A percentile compares a stretch with the other conserved stretches of the same genome.
phyloP scores from a whole-genome alignment of 1,140 invertebrate species.

The Mactra quadrangularis region DNA sequence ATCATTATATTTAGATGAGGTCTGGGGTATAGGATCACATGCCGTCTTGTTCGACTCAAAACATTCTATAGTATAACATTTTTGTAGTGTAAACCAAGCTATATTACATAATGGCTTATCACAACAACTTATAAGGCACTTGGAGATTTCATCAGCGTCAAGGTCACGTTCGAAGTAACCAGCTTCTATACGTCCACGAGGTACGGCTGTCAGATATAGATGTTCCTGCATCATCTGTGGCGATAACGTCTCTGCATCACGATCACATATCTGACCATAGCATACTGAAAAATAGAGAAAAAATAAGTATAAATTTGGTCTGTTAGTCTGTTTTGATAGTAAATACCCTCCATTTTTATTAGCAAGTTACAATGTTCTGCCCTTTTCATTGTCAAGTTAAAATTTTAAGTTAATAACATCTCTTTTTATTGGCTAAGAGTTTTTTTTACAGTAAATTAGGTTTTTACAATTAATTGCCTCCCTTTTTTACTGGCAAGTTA shows the following conservation, averaged over 20 bases:
- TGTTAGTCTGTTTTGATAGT: no score
- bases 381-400: no score
- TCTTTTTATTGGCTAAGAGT: no score
- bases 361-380: no score
- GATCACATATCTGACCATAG: conserved; percentile 28
- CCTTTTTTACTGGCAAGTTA: no score
- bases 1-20: conserved; percentile 49
- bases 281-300: conserved; percentile 2
- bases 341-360: no score
- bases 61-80: conserved; percentile 88
- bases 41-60: conserved; percentile 85
- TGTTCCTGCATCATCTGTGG: conserved; percentile 6
- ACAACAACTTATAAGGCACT: conserved; percentile 91
- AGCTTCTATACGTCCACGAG: conserved; percentile 60
- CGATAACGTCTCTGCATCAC: not conserved
- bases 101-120: conserved; percentile 88
- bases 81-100: conserved; percentile 89
- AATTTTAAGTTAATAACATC: no score
- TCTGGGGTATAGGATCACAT: conserved; percentile 86
- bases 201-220: conserved; percentile 58
- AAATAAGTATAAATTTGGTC: no score
- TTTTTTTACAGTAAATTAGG: no score
- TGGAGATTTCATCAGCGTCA: conserved; percentile 85
- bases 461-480: no score
- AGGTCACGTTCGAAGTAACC: conserved; percentile 83